Evolutionary conservation across 2,797 vertebrate genomes (phyloP).

Genomic region (Sebastes glaucus): DNA sequence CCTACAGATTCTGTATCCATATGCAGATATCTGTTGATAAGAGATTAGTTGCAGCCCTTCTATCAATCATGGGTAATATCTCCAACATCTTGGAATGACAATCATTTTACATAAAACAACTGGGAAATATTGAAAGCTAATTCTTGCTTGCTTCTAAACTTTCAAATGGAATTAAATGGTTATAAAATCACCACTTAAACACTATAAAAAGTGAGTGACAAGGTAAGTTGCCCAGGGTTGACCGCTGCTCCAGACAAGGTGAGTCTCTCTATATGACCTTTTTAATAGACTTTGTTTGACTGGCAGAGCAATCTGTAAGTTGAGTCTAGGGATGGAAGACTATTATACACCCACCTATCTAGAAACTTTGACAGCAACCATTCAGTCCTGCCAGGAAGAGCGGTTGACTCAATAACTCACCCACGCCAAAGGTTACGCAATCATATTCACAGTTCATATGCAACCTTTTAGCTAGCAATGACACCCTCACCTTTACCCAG

Average conservation of each 20-base stretch:
- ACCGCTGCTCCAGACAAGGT: not conserved
- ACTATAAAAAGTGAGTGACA: not conserved
- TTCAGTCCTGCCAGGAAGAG: constrained; percentile 33
- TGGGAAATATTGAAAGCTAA: not conserved
- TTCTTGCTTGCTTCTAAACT: too few species aligned
- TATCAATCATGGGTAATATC: not conserved
- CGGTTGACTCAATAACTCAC: constrained; percentile 59
- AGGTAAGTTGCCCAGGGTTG: not conserved
- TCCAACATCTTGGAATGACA: not conserved
- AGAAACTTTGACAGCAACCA: constrained; percentile 41
- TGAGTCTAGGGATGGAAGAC: constrained; percentile 2
- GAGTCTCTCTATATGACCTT: not conserved
- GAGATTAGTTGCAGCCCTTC: not conserved
- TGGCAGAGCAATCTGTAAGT: constrained; percentile 47
- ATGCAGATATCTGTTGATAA: not conserved
- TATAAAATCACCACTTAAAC: not conserved
- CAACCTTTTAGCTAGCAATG: constrained; percentile 58
- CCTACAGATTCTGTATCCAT: too few species aligned
- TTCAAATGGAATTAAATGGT: too few species aligned
- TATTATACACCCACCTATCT: constrained; percentile 7
- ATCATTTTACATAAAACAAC: not conserved
- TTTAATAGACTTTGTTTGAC: constrained; percentile 36
- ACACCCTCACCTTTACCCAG: constrained; percentile 57
- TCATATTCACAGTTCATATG: constrained; percentile 42
- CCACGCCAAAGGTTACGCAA: constrained; percentile 63